Evolutionary conservation across 2,888 invertebrate genomes (phyloP), one percentile per base, ranked within the genome.

Genomic region (Xylota sylvarum): DNA sequence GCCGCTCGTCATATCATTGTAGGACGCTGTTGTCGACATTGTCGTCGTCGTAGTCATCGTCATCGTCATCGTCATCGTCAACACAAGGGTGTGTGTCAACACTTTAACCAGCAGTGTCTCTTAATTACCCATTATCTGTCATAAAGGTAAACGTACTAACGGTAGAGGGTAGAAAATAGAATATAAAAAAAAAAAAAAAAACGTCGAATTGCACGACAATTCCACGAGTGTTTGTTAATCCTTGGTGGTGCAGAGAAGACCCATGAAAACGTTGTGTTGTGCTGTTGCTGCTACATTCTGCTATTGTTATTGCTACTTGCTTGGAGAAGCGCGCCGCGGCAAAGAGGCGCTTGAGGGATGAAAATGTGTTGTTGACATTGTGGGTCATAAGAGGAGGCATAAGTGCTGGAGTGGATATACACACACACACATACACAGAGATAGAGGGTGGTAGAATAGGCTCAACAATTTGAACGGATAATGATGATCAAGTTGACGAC

Each of bases 81-180:
- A 77, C 77, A 78, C 60, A 82, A 82, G 82, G 73, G 86, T 82
- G 86, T 86, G 86, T 82, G 86, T 82, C 86, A 86, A 82, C 86
- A 86, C 86, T 86, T 86, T 82, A 81, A 77, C 84, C 86, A 86
- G 77, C 82, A 86, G 85, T 86, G 85, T 82, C 85, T 86, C 85
- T 86, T 86, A 86, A 86, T 86, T 81, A 86, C 86, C 86, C 82
- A 86, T 86, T 86, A 86, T 86, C 86, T 82, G 86, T 86, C 86
- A 86, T 86, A 86, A 86, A 86, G 86, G 82, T 86, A 86, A 86
- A 86, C 82, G 82, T 82, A 86, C 86, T 69, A 82, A 82, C 72
- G 72, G 77, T 30, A 43, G 43, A 56, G 72, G 77, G 62, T 58
- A 48, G 50, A 78, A 58, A 50, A 60, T 67, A 64, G 56, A 19